phyloP scores from a whole-genome alignment of 1,140 invertebrate genomes.

The Nomia melanderi region DNA sequence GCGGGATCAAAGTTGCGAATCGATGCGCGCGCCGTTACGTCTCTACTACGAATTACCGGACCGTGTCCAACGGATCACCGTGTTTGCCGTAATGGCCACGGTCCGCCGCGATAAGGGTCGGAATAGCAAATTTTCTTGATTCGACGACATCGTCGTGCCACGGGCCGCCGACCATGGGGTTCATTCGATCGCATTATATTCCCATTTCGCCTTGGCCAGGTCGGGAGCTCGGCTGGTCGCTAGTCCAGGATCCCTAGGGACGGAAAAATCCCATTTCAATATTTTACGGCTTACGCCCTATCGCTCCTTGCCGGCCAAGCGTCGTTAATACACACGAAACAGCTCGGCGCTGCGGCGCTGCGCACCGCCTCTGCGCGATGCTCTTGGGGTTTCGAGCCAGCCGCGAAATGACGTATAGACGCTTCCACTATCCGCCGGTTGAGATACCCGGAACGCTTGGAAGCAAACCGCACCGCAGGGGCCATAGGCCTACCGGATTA shows the following conservation, averaged over 20 bases:
- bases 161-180: neutral
- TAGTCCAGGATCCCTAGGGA: neutral
- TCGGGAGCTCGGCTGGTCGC: too few relatives aligned
- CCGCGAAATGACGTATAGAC: slow-evolving; percentile 55
- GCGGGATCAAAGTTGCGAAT: slow-evolving; percentile 8
- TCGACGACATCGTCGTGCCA: neutral
- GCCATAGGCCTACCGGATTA: slow-evolving; percentile 50
- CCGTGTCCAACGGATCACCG: neutral
- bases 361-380: neutral
- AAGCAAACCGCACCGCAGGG: slow-evolving; percentile 43
- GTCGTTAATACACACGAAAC: slow-evolving; percentile 61
- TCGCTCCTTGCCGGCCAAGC: slow-evolving; percentile 52
- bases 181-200: slow-evolving; percentile 59
- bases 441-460: slow-evolving; percentile 22
- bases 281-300: slow-evolving; percentile 67
- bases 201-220: slow-evolving; percentile 49
- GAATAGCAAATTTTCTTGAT: slow-evolving; percentile 12
- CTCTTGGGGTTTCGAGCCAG: slow-evolving; percentile 11
- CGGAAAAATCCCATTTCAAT: slow-evolving; percentile 68
- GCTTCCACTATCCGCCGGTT: slow-evolving; percentile 25
- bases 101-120: neutral
- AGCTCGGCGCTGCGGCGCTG: neutral
- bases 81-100: neutral
- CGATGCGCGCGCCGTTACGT: neutral
- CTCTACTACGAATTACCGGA: slow-evolving; percentile 1